phyloP scores from a whole-genome alignment of 2,113 vertebrate genomes.

The Bettongia penicillata region DNA sequence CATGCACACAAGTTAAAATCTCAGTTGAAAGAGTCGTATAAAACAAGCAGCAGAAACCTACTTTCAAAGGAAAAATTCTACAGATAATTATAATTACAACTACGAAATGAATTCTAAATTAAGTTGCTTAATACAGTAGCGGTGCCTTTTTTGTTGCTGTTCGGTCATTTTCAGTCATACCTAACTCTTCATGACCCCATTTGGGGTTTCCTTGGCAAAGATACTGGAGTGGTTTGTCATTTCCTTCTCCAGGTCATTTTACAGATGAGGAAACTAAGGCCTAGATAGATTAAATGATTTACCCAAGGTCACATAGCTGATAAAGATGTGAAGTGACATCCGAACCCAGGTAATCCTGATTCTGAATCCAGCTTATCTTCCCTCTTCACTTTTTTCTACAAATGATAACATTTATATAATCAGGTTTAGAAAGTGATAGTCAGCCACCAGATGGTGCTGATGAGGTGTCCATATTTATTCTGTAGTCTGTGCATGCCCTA shows the following conservation, averaged over 20 bases:
- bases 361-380: too few species aligned
- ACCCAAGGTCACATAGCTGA: too few species aligned
- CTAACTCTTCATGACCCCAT: background rate
- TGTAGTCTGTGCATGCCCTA: background rate
- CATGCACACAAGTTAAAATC: background rate
- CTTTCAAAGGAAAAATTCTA: background rate
- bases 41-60: background rate
- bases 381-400: too few species aligned
- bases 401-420: background rate
- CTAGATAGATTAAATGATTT: too few species aligned
- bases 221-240: background rate
- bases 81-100: background rate
- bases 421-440: background rate
- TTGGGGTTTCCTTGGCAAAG: background rate
- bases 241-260: background rate
- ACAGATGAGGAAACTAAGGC: background rate
- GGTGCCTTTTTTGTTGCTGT: background rate
- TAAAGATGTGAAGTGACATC: too few species aligned
- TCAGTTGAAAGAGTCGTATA: background rate
- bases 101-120: background rate
- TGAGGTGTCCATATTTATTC: background rate
- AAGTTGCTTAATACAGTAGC: background rate
- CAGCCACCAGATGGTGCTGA: background rate
- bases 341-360: too few species aligned
- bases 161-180: background rate